phyloP scores from a whole-genome alignment of 2,888 invertebrate genomes.

The Anagyrus pseudococci region DNA sequence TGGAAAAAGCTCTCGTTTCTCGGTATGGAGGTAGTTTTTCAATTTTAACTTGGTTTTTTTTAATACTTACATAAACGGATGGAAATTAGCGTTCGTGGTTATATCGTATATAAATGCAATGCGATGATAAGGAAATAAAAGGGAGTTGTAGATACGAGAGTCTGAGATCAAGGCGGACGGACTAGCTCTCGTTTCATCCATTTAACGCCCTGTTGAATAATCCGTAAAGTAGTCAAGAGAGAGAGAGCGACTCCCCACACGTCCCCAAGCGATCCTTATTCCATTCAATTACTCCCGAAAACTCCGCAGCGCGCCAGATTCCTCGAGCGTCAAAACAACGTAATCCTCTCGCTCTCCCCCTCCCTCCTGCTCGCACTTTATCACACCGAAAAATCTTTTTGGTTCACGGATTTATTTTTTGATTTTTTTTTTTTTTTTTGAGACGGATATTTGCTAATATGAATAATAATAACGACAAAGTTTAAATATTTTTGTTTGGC shows the following conservation, averaged over 20 bases:
- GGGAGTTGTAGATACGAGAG: neutral
- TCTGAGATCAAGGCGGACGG: neutral
- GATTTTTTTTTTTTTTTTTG: neutral
- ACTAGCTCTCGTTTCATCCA: slow-evolving; percentile 12
- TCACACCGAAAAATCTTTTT: neutral
- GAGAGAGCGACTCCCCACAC: neutral
- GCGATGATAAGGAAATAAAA: too few relatives aligned
- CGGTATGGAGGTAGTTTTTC: too few relatives aligned
- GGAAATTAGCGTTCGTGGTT: neutral
- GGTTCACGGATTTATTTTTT: neutral
- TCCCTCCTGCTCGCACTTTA: neutral
- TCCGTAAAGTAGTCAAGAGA: slow-evolving; percentile 11
- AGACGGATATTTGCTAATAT: too few relatives aligned
- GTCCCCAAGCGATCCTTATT: slow-evolving; percentile 19
- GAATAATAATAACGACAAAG: too few relatives aligned
- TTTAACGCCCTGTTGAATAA: slow-evolving; percentile 15
- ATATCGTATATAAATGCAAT: too few relatives aligned
- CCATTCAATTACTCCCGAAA: slow-evolving; percentile 27
- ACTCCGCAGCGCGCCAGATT: neutral
- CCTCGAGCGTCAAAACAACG: neutral
- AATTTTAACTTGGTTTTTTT: too few relatives aligned
- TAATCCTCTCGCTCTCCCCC: neutral
- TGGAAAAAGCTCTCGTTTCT: too few relatives aligned
- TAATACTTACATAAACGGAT: too few relatives aligned
- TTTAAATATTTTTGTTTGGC: too few relatives aligned